Percentiles rank a stretch among this genome's conserved stretches.
Evolutionary conservation across 2,113 vertebrate species (phyloP).

Genomic region (Podarcis cretensis): DNA sequence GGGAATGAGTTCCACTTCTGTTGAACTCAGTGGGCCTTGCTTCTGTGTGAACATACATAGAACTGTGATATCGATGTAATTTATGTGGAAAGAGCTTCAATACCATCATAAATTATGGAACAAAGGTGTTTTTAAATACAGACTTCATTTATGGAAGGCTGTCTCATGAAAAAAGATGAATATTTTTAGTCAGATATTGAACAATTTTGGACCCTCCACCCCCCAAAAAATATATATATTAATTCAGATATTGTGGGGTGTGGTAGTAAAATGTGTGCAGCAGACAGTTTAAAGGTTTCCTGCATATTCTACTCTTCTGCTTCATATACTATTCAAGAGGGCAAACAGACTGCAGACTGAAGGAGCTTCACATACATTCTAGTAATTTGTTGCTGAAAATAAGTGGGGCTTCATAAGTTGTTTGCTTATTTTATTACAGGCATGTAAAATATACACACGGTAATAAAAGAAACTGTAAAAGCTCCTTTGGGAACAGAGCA

Average conservation of each 20-base stretch:
- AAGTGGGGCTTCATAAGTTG: conserved; percentile 37
- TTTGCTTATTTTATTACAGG: conserved; percentile 40
- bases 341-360: conserved; percentile 11
- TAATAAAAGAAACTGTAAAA: conserved; percentile 30
- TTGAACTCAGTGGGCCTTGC: background rate
- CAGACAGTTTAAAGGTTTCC: conserved; percentile 20
- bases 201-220: background rate
- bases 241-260: background rate
- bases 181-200: background rate
- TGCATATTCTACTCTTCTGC: conserved; percentile 26
- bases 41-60: background rate
- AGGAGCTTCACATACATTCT: conserved; percentile 12
- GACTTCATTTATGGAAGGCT: background rate
- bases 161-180: background rate
- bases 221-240: background rate
- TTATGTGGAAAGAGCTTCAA: background rate
- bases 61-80: background rate
- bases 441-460: conserved; percentile 48
- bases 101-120: background rate
- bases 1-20: background rate
- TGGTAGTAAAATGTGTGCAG: background rate
- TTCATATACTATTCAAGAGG: conserved; percentile 16
- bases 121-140: background rate
- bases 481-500: conserved; percentile 41
- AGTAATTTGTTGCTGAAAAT: conserved; percentile 44